Evolutionary conservation across 2,113 vertebrate species (phyloP), one percentile per base, ranked within the genome.

Genomic region (Elephas maximus): DNA sequence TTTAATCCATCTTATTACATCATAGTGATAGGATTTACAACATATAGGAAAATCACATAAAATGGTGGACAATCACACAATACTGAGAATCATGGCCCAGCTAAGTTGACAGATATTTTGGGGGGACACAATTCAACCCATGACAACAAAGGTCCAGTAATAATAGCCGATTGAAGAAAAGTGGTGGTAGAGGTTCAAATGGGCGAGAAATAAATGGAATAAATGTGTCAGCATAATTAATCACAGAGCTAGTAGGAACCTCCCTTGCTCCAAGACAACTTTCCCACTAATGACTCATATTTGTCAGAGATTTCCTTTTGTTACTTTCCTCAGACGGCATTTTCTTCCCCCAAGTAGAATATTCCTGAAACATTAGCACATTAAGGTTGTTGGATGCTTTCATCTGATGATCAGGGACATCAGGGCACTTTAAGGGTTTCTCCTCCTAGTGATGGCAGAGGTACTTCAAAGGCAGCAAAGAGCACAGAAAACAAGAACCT

Each of bases 241-340:
- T 80, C 57, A 69, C 10, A 71, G 71, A 84, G 11, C 63, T 69
- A 26, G 33, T 4, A 57, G 23, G 30, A 78, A 82, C 24, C 26
- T 2, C 20, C 51, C 7, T 6, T 73, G 17, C 41, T 71, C 76
- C 41, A 77, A 85, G 30, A 78, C 5, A 76, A 45, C 77, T 77
- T 76, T 21, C 48, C 57, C 2, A 12, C 17, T 41, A 51, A 63
- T 23, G 30, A 53, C 77, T 86, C 44, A 48, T 45, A 73, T 77
- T 83, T 95, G 74, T 69, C 71, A 82, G 53, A 88, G 80, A 78
- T 62, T 96, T 81, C 63, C 26, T 91, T 76, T 93, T 53, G 69
- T 67, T 78, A 51, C 53, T 91, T 96, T 88, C 37, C 33, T 21
- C 63, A 81, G 57, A 73, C 4, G 45, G 26, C 15, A 17, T 51